Base-by-base conservation (phyloP, 2,888 invertebrate genomes). In the Steinernema hermaphroditum region DNA sequence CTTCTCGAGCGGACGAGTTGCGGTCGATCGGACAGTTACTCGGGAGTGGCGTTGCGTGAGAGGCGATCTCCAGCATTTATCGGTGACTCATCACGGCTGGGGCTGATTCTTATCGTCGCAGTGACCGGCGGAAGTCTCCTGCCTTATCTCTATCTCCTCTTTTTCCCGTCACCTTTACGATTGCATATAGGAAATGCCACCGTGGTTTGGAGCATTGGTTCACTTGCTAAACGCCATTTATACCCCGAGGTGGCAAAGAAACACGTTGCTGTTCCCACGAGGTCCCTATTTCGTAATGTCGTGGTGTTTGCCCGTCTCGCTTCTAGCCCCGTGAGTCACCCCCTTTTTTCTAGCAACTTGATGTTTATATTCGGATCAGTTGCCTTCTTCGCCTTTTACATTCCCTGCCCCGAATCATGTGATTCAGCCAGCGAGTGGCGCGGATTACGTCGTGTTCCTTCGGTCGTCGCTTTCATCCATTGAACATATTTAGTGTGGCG, bases 331-430 rank as follows among this genome's bases (percentile, higher is more conserved):
- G 62, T 62, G 62, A 62, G 27, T 62, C 62, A 62, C 32, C 27
- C 62, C 1, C 16, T 62, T 62, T 62, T 62, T 62, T 29, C 62
- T 6, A 32, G 34, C 27, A 62, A 54, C 22, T 32, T 62, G 22
- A 29, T 62, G 29, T 62, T 62, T 62, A 62, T 62, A 62, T 32
- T 29, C 27, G 29, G 62, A 62, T 62, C 62, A 62, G 16, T 16
- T 9, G 62, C 50, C 50, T 19, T 50, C 50, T 19, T 46, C 46
- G 46, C 4, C 46, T 46, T 46, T 46, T 4, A 16, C 46, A 46
- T 50, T 50, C 22, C 50, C 9, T n/a, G 16, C n/a, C 6, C 46
- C 16, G 46, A 46, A 46, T 19, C n/a, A 46, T 16, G 46, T 16
- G 46, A 46, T 46, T 19, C n/a, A 46, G 16, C 4, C 4, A 4